Evolutionary conservation across 2,113 vertebrate genomes (phyloP), one percentile per base, ranked within the genome.

Genomic region (Fukomys damarensis): DNA sequence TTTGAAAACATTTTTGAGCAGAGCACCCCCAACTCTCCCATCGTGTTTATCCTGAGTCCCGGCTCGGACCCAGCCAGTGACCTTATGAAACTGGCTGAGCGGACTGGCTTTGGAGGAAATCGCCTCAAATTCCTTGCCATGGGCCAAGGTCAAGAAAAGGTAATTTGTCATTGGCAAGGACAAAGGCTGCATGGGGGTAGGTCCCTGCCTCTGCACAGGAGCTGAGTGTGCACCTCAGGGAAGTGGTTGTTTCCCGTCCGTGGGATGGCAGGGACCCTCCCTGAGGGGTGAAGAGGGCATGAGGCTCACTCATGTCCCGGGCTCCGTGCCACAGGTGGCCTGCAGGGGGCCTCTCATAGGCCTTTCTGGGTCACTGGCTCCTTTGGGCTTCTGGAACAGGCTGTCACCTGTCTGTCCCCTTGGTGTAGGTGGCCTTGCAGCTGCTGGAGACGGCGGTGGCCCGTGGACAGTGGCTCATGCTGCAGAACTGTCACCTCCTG

Each of bases 91-190:
- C 97, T 99, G 91, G 99, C 99, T 0, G 99, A 99, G 86, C 98
- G 98, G 65, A 98, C 97, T 0, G 99, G 99, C 30, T 99, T 99
- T 95, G 99, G 98, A 89, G 99, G 98, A 41, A 99, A 97, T 92
- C 99, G 99, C 89, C 99, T 99, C 94, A 99, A 99, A 93, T 99
- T 99, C 97, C 99, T 99, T 2, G 99, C 99, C 38, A 99, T 99
- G 99, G 99, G 99, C 43, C 99, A 99, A 98, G 99, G 99, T 32
- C 99, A 99, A 89, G 99, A 99, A 83, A 99, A 99, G 99, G 99
- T 99, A 98, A 74, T 52, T 61, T 7, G 30, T 11, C 12, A 28
- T 28, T 46, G 81, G 56, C 12, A 54, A 76, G 26, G 9, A n/a
- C 10, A 3, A 76, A 20, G 26, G 0, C 19, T 63, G 1, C 24